These are phyloP conservation scores for Ginglymostoma cirratum DNA, from an alignment of 2,113 vertebrate species.

Conservation along the genomic window DNA sequence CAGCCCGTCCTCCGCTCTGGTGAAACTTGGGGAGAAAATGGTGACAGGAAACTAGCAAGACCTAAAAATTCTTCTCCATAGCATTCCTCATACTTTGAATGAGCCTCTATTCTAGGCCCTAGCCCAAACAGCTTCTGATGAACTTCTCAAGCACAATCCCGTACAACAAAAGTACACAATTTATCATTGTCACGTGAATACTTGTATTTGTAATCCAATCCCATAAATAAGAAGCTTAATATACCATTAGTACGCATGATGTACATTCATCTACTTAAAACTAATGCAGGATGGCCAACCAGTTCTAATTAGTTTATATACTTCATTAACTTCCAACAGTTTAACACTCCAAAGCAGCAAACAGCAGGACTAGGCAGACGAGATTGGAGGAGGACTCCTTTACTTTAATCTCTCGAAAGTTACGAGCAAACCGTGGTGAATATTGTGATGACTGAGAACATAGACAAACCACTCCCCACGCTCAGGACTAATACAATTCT, in stretches of 20 bases:
- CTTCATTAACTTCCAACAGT: not conserved
- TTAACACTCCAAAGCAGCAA: not conserved
- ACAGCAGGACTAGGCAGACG: not conserved
- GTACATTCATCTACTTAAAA: not conserved
- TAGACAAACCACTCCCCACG: not conserved
- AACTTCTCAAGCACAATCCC: not conserved
- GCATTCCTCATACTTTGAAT: not conserved
- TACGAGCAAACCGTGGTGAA: not conserved
- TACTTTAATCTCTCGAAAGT: not conserved
- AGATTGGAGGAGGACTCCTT: not conserved
- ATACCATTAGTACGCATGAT: not conserved
- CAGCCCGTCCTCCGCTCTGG: too few species aligned
- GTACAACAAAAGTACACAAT: not conserved
- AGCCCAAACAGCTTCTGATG: not conserved
- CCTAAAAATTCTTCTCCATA: not conserved
- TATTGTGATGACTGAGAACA: not conserved
- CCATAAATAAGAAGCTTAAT: not conserved
- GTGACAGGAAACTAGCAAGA: too few species aligned
- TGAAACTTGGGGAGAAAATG: too few species aligned
- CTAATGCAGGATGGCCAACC: not conserved
- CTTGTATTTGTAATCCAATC: not conserved
- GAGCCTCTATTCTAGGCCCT: not conserved
- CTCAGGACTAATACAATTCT: not conserved
- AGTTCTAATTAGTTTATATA: not conserved
- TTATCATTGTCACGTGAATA: not conserved